Evolutionary conservation across 2,888 invertebrate genomes (phyloP).

Genomic region (Campoletis raptor): DNA sequence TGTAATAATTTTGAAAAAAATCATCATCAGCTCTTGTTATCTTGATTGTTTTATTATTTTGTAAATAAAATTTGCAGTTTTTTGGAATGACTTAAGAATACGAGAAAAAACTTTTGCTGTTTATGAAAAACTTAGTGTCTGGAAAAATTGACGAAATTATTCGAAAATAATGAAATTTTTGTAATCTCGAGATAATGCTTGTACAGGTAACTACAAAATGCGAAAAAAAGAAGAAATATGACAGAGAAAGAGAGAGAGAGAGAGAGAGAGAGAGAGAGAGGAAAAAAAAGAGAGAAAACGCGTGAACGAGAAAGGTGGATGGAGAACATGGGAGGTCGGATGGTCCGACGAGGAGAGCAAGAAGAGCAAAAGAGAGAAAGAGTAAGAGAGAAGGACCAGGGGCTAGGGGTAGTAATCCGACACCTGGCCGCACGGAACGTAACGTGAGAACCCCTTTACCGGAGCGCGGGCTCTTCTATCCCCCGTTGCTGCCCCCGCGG

Average conservation of each 20-base stretch:
- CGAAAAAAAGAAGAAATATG: neutral
- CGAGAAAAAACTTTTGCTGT: neutral
- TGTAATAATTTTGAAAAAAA: neutral
- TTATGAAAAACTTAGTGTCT: neutral
- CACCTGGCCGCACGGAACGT: constrained; percentile 83
- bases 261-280: constrained; percentile 49
- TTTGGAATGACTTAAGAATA: too few relatives aligned
- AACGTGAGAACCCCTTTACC: constrained; percentile 83
- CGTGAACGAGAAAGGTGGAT: constrained; percentile 54
- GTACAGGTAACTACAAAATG: neutral
- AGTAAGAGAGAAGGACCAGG: constrained; percentile 79
- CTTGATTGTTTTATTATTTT: too few relatives aligned
- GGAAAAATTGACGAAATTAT: neutral
- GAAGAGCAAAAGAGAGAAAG: constrained; percentile 79
- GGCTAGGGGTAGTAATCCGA: constrained; percentile 80
- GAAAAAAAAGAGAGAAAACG: constrained; percentile 33
- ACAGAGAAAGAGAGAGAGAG: too few relatives aligned
- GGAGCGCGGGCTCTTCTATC: constrained; percentile 75
- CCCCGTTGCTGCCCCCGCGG: constrained; percentile 58
- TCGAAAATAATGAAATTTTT: neutral
- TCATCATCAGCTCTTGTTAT: too few relatives aligned
- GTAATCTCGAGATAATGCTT: neutral
- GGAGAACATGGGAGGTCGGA: constrained; percentile 52
- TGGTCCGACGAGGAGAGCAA: constrained; percentile 59
- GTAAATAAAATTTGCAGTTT: too few relatives aligned